Base-by-base conservation (phyloP, 2,888 invertebrate species). In the Allophyes oxyacanthae region DNA sequence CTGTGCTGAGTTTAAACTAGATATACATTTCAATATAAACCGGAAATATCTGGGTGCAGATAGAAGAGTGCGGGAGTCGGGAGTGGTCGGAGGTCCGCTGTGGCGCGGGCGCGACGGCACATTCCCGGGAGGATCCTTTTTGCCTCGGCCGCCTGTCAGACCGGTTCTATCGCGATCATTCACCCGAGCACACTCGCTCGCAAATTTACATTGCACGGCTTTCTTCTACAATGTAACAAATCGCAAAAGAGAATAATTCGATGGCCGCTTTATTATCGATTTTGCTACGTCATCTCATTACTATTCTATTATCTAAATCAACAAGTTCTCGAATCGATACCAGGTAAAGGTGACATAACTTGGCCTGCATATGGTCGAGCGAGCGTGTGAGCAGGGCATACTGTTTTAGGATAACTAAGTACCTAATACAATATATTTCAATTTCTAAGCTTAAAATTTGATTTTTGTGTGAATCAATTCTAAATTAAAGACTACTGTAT, bases 121-220 rank as follows among this genome's bases (percentile, higher is more conserved):
- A 87, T 90, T 90, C 89, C 87, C 88, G 78, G 83, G 86, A 85
- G 86, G 85, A 87, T 89, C 86, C 88, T 90, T 89, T 87, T 85
- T 87, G 83, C 85, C 75, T 77, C 71, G 75, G 70, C 57, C 67
- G 78, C 79, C 74, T 66, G 83, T 84, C 81, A 75, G 85, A 91
- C 91, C 92, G 91, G 91, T 92, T 91, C 83, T 79, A 77, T 76
- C 54, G 84, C 85, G 92, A 90, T 77, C 92, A 87, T 92, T 92
- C 90, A 92, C 92, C 89, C 88, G 85, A 79, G 72, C 77, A 72
- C 71, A 73, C 67, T 61, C 77, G 78, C 76, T 87, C 82, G 89
- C 87, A 79, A 89, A 90, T 85, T 85, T 82, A 82, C 79, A 76
- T 81, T 78, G 76, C 72, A 66, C 74, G 67, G 73, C 77, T 81